Evolutionary conservation across 2,113 vertebrate genomes (phyloP), one percentile per base, ranked within the genome.

Genomic region (Herpetotheres cachinnans): DNA sequence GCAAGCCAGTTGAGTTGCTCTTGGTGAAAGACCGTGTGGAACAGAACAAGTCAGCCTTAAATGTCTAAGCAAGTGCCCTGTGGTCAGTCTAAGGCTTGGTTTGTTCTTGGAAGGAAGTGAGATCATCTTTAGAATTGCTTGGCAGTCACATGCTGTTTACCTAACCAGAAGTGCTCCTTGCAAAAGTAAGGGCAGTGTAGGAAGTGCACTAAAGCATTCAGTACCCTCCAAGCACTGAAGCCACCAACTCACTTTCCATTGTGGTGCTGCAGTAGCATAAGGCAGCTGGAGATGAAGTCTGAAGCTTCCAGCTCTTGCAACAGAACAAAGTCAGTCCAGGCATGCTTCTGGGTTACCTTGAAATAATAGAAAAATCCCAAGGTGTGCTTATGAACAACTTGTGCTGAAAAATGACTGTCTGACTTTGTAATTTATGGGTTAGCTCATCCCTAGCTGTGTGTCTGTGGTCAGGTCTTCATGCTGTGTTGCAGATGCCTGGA

Each of bases 401-500:
- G 77, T 61, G 38, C 40, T 92, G 70, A 76, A 86, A 82, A 93
- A 54, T n/a, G 4, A 18, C 22, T 47, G 19, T 40, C 63, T 86
- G 40, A 66, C 65, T 89, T 89, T 11, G 8, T 73, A 62, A 25
- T 74, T 30, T 47, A 12, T 21, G 25, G 25, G 19, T 76, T 89
- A 82, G 52, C 55, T 91, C 13, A 22, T 74, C 71, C 2, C 19
- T 32, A 65, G 70, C 47, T 73, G 10, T 82, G 21, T 72, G 67
- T 76, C 34, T 58, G 44, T 61, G 81, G 19, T 96, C 73, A 90
- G 19, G 13, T 88, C 52, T 92, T 84, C 44, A 38, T 96, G 73
- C 40, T 97, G 27, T 96, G 18, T 98, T 97, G 70, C 97, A 99
- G 99, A 59, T 99, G 99, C 98, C 97, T 98, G n/a, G 98, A 99